These are phyloP conservation scores for Falco punctatus DNA, from an alignment of 2,113 vertebrate species.

Conservation along the genomic window DNA sequence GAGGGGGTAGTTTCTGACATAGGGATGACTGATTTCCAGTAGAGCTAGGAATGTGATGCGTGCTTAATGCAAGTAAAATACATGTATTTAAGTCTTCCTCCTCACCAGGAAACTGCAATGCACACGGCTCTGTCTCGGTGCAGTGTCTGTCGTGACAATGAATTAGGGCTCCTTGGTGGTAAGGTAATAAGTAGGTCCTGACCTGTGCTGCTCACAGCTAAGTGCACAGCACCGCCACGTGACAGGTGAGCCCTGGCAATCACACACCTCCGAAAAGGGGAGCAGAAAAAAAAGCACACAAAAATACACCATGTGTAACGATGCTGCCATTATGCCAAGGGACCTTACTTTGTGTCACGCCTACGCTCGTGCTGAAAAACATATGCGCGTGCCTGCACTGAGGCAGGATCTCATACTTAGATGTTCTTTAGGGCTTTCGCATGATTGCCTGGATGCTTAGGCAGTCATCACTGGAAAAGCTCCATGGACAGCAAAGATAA, in stretches of 20 bases:
- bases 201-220: not conserved
- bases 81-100: not conserved
- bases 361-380: not conserved
- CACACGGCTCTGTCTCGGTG: fast-evolving
- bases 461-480: not conserved
- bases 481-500: not conserved
- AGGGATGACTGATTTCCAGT: constrained; percentile 20
- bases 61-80: not conserved
- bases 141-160: fast-evolving
- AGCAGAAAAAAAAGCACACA: not conserved
- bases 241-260: not conserved
- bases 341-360: not conserved
- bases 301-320: fast-evolving
- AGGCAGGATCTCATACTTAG: not conserved
- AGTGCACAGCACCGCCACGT: not conserved
- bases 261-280: fast-evolving
- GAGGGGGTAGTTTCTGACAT: not conserved
- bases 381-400: not conserved
- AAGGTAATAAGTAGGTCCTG: not conserved
- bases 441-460: not conserved
- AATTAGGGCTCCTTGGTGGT: not conserved
- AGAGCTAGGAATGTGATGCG: not conserved
- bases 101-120: not conserved
- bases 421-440: fast-evolving
- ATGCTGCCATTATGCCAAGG: too few species aligned